Evolutionary conservation across 2,888 invertebrate genomes (phyloP).

Genomic region (Scaptomyza cyrtandrae): DNA sequence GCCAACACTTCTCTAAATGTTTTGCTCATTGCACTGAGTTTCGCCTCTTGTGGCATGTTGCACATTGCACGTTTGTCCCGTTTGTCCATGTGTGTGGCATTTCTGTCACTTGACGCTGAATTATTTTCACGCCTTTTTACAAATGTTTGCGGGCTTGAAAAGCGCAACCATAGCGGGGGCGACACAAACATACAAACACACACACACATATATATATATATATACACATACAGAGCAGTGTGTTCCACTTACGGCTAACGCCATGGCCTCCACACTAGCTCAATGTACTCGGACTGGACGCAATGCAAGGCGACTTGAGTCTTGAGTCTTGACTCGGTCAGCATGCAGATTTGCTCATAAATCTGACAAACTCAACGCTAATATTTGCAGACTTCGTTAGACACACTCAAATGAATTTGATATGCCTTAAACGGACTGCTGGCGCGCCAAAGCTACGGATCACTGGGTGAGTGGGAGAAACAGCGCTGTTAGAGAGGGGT

Average conservation of each 20-base stretch:
- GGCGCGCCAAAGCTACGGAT: constrained; percentile 16
- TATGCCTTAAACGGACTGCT: constrained; percentile 78
- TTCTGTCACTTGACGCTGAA: constrained; percentile 80
- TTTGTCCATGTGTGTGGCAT: constrained; percentile 70
- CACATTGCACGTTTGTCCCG: constrained; percentile 7
- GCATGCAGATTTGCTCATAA: constrained; percentile 80
- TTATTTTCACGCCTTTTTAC: constrained; percentile 80
- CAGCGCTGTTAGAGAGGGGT: not conserved
- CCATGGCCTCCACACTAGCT: constrained; percentile 60
- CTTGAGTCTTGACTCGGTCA: constrained; percentile 64
- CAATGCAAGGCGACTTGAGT: constrained; percentile 17
- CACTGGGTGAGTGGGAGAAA: constrained; percentile 2
- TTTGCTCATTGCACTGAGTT: constrained; percentile 6
- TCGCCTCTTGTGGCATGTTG: constrained; percentile 20
- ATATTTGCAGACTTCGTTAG: constrained; percentile 81
- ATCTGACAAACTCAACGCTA: constrained; percentile 80
- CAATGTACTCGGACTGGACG: constrained; percentile 18
- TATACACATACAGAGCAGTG: constrained; percentile 10
- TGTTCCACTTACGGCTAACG: constrained; percentile 75
- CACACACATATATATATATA: too few relatives aligned
- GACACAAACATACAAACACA: constrained; percentile 31
- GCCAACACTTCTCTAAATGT: constrained; percentile 36
- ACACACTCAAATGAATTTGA: constrained; percentile 80
- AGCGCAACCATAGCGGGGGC: constrained; percentile 73
- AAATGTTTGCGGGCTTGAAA: constrained; percentile 73